These are phyloP conservation scores for Timema cristinae DNA, from an alignment of 2,888 invertebrate genomes.

Conservation along the genomic window DNA sequence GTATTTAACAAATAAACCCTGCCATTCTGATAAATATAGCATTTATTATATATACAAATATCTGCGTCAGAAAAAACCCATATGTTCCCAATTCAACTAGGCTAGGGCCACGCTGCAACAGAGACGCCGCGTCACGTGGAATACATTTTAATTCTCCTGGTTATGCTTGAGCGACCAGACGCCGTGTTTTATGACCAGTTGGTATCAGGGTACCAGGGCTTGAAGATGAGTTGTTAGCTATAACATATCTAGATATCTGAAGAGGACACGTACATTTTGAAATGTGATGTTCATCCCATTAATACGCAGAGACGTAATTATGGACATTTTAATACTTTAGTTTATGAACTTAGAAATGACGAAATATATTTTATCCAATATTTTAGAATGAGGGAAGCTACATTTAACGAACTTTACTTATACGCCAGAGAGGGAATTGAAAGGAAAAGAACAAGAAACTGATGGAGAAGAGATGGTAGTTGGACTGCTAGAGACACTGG, in stretches of 20 bases:
- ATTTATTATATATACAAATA: no score
- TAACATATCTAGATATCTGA: neutral
- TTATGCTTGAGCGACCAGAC: no score
- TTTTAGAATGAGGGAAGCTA: neutral
- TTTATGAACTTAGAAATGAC: neutral
- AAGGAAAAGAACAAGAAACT: neutral
- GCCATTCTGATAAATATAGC: no score
- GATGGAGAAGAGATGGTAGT: no score
- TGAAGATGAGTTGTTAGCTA: neutral
- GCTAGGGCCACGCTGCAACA: neutral
- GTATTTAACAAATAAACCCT: no score
- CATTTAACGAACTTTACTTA: neutral
- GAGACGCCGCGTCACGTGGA: neutral
- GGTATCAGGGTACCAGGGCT: neutral
- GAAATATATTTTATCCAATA: neutral
- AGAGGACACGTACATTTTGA: neutral
- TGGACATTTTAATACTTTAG: neutral
- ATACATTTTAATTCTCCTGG: no score
- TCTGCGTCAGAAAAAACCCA: no score
- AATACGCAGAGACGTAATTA: neutral
- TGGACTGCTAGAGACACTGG: no score
- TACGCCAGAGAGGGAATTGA: neutral
- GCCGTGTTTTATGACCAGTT: neutral
- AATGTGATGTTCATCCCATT: neutral
- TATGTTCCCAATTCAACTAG: neutral